Evolutionary conservation across 1,140 invertebrate species (phyloP).

Genomic region (Phortica variegata): DNA sequence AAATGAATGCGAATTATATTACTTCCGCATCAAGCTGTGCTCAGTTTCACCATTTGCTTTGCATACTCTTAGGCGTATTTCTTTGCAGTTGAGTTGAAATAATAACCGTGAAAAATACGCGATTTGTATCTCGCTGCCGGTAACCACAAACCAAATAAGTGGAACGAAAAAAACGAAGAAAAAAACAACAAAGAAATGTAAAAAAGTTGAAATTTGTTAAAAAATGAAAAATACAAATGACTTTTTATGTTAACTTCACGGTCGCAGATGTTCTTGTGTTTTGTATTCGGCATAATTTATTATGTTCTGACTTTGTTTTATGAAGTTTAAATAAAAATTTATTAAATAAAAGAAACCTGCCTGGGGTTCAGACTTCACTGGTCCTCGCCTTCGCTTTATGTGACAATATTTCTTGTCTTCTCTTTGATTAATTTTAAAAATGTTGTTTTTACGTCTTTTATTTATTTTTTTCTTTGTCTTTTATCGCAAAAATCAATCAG

Average conservation of each 20-base stretch:
- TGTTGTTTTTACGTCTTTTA: too few relatives aligned
- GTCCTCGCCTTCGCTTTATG: too few relatives aligned
- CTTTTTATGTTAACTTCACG: slow-evolving; percentile 53
- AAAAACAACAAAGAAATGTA: slow-evolving; percentile 20
- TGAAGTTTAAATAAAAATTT: slow-evolving; percentile 49
- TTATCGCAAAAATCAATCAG: too few relatives aligned
- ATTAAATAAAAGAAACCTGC: too few relatives aligned
- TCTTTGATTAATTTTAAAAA: too few relatives aligned
- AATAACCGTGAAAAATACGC: slow-evolving; percentile 38
- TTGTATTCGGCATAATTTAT: slow-evolving; percentile 41
- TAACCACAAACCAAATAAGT: background rate
- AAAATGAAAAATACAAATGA: slow-evolving; percentile 38
- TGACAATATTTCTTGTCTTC: too few relatives aligned
- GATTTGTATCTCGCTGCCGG: slow-evolving; percentile 14
- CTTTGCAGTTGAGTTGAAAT: slow-evolving; percentile 21
- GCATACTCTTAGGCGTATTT: slow-evolving; percentile 31
- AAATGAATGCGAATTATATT: slow-evolving; percentile 42
- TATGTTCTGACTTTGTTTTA: slow-evolving; percentile 40
- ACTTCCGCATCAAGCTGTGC: slow-evolving; percentile 11
- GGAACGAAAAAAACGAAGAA: slow-evolving; percentile 2
- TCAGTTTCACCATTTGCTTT: slow-evolving; percentile 39
- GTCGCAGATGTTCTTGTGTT: slow-evolving; percentile 35
- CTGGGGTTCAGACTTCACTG: too few relatives aligned
- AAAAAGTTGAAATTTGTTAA: too few relatives aligned
- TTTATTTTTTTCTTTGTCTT: too few relatives aligned